Evolutionary conservation across 2,113 vertebrate genomes (phyloP).

Genomic region (Paracanthobrama guichenoti): DNA sequence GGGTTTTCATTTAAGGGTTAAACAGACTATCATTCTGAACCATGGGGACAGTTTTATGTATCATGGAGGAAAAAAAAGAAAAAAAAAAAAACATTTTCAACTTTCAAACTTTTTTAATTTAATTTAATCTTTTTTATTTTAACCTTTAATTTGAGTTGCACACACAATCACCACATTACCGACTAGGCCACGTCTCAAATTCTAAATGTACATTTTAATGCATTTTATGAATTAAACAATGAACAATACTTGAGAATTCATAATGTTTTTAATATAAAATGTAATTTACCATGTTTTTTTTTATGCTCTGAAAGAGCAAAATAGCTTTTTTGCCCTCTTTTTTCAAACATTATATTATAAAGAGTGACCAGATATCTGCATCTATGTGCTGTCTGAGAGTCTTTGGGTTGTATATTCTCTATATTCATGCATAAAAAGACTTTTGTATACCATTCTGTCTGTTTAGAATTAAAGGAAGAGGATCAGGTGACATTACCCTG

Average conservation of each 20-base stretch:
- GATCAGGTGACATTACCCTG: conserved; percentile 26
- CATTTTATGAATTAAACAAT: neutral
- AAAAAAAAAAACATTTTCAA: too few species aligned
- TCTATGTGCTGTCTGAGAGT: neutral
- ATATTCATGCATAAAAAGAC: neutral
- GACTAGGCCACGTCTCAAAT: neutral
- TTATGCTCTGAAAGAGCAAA: too few species aligned
- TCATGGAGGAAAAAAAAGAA: too few species aligned
- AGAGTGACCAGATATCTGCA: neutral
- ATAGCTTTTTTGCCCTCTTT: too few species aligned
- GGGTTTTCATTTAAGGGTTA: too few species aligned
- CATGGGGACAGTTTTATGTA: too few species aligned
- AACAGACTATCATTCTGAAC: too few species aligned
- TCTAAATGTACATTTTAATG: neutral
- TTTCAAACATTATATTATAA: neutral
- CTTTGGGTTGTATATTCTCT: neutral
- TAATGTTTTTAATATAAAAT: neutral
- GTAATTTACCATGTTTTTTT: too few species aligned
- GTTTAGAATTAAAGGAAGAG: conserved; percentile 24
- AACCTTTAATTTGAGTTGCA: neutral
- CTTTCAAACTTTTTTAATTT: too few species aligned
- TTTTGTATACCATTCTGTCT: neutral
- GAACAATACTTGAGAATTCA: neutral
- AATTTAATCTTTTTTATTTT: too few species aligned
- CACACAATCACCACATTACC: neutral